Base-by-base conservation (phyloP, 2,888 invertebrate species). In the Limnephilus auricula region DNA sequence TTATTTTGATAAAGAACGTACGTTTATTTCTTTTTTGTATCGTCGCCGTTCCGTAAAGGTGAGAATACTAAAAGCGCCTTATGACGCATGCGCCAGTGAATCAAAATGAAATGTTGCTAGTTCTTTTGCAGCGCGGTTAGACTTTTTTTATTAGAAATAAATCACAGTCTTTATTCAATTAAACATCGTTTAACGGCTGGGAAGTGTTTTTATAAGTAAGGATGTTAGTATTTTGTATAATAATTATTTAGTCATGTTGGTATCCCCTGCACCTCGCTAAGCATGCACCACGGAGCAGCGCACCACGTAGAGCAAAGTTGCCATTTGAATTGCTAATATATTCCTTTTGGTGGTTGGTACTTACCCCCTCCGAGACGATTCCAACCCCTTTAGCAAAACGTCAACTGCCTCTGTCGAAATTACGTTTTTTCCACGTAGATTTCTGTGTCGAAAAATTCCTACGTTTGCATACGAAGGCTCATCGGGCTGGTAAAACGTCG, bases 271-370 rank as follows among this genome's bases (percentile, higher is more conserved):
- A 18, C n/a, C 78, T 86, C 25, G 13, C 37, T 18, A 32, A 45
- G 65, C 32, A 65, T 86, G 65, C 86, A 50, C 86, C 86, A 32
- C 86, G 10, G 86, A 50, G 86, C 31, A 18, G 80, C 89, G 87
- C 32, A 88, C 78, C 87, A 45, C 88, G 90, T 84, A 89, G 83
- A 89, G 86, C 89, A 89, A 86, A 90, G 90, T 79, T 50, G 40
- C 88, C 92, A 83, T 92, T 92, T 92, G 92, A 92, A 91, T 91
- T 92, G 91, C 92, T 90, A 92, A 92, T 92, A 89, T 92, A 34
- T 65, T 34, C 65, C 91, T 89, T 91, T 85, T 83, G 65, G 86
- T 13, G 89, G 89, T 89, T 15, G 90, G 89, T 90, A 79, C 82
- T 82, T 34, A 37, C 89, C 82, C 82, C 90, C 85, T 86, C 40